Conservation (phyloP, 2,113 vertebrate species). For the Poeciliopsis turrubarensis region DNA sequence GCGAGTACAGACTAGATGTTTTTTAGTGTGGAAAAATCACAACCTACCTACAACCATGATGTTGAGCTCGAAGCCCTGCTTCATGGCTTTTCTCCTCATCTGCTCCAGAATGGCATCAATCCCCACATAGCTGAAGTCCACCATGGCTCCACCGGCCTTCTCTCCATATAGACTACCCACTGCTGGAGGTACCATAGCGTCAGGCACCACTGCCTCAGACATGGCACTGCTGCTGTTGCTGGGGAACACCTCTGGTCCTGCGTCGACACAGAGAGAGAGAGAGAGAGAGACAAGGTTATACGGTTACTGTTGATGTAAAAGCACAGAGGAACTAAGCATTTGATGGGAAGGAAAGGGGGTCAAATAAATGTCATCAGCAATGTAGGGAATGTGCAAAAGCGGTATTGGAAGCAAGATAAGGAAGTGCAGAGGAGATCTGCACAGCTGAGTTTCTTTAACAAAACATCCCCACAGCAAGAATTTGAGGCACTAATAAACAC, state of each 20-base stretch:
- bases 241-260: slow-evolving; percentile 78
- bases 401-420: neutral
- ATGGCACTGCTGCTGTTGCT: slow-evolving; percentile 82
- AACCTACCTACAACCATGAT: slow-evolving; percentile 86
- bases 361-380: neutral
- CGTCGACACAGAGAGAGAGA: slow-evolving; percentile 18
- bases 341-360: neutral
- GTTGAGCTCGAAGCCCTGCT: slow-evolving; percentile 98
- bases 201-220: slow-evolving; percentile 82
- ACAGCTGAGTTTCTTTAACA: neutral
- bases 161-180: slow-evolving; percentile 76
- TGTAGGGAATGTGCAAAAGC: neutral
- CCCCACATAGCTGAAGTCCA: slow-evolving; percentile 95
- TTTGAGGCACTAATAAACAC: neutral
- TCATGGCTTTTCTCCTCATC: slow-evolving; percentile 99
- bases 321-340: neutral
- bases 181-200: slow-evolving; percentile 58
- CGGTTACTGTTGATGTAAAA: neutral
- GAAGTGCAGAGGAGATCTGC: neutral
- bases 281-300: slow-evolving; percentile 6
- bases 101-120: slow-evolving; percentile 98
- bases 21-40: neutral
- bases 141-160: slow-evolving; percentile 70
- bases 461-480: neutral
- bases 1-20: neutral